Evolutionary conservation across 2,888 invertebrate genomes (phyloP), one percentile per base, ranked within the genome.

Genomic region (Diaphora mendica): DNA sequence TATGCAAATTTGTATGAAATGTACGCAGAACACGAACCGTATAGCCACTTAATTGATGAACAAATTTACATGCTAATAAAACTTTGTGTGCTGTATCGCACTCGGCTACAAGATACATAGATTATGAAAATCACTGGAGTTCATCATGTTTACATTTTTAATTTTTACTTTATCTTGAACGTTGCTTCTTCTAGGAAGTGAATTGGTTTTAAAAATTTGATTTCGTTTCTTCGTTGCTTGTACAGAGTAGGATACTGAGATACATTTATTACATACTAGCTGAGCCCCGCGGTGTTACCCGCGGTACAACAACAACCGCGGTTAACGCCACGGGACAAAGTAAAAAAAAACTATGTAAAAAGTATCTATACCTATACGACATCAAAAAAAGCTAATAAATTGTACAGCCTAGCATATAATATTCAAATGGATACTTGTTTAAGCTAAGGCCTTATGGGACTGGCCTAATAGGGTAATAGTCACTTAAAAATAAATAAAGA

Each of bases 31-130:
- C 84, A 78, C 77, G 82, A 44, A 80, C 77, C 85, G 80, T 85
- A 85, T 87, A 85, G 85, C 83, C 83, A 86, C 86, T 87, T 91
- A 91, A 92, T 92, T 93, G 91, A 92, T 90, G 91, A 91, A 88
- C 88, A 89, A 91, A 93, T 93, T 93, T 93, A 90, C 92, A 92
- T 94, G 89, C 87, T 91, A 91, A 92, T 91, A 92, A 92, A 90
- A 90, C 87, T 85, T 86, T 81, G 72, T 64, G 82, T 69, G 23
- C 23, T 62, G 75, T 64, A 30, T 68, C 64, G 39, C n/a, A 26
- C 30, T 72, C 20, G 23, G 51, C 44, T 70, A 44, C 62, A 42
- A 64, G 42, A 59, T 67, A 71, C 55, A 59, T 26, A 68, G 44
- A 30, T 42, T 59, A 70, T 23, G 17, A 64, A 62, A 67, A 48